Percentiles rank a stretch among this genome's conserved stretches.
Evolutionary conservation across 2,888 invertebrate species (phyloP).

Genomic region (Eilema depressum): DNA sequence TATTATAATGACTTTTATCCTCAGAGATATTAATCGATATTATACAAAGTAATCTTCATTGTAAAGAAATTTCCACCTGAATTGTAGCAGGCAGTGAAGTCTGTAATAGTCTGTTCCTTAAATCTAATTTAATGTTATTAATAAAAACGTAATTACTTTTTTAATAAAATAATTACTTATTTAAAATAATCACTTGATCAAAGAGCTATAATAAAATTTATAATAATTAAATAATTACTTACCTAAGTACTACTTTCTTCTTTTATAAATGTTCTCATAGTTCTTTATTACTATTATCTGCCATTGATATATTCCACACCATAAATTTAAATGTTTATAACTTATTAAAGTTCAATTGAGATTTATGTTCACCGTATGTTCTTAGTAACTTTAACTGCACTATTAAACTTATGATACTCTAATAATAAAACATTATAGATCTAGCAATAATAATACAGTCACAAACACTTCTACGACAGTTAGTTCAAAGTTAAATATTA

Average conservation of each 20-base stretch:
- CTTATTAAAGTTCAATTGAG: background rate
- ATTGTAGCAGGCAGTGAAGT: background rate
- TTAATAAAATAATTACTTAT: no score
- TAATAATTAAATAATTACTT: constrained; percentile 25
- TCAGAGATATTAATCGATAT: no score
- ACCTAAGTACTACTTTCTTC: constrained; percentile 34
- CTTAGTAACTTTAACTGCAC: background rate
- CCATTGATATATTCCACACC: constrained; percentile 11
- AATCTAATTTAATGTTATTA: background rate
- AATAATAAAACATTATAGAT: background rate
- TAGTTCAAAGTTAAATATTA: constrained; percentile 45
- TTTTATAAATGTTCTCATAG: constrained; percentile 14
- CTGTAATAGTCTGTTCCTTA: background rate
- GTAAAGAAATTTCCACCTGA: background rate
- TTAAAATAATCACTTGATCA: background rate
- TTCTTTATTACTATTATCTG: constrained; percentile 2
- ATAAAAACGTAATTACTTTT: background rate
- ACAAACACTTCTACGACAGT: constrained; percentile 37
- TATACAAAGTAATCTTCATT: background rate
- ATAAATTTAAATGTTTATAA: background rate
- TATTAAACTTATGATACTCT: constrained; percentile 4
- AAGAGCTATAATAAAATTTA: background rate
- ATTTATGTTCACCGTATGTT: background rate
- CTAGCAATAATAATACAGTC: constrained; percentile 19
- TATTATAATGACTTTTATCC: no score